phyloP scores from a whole-genome alignment of 2,888 invertebrate genomes.

The Neoaliturus tenellus region DNA sequence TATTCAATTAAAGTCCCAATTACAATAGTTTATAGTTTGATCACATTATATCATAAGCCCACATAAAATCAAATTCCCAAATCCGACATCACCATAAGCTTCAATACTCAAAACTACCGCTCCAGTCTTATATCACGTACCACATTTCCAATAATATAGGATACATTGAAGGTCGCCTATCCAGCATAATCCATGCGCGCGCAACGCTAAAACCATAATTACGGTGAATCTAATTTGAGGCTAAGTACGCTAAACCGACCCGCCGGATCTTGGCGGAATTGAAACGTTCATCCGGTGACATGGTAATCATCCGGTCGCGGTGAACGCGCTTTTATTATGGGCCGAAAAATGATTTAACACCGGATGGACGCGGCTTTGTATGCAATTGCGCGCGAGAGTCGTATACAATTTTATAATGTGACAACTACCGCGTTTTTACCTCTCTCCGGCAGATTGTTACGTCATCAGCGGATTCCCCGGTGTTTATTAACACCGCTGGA shows the following conservation, averaged over 20 bases:
- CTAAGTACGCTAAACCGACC: background rate
- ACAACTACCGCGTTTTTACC: slow-evolving; percentile 37
- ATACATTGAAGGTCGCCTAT: background rate
- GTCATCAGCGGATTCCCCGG: slow-evolving; percentile 46
- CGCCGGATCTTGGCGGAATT: slow-evolving; percentile 15
- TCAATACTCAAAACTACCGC: background rate
- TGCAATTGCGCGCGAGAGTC: slow-evolving; percentile 26
- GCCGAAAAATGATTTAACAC: slow-evolving; percentile 44
- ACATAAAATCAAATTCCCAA: too few species aligned
- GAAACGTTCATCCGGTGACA: slow-evolving; percentile 46
- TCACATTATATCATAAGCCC: too few species aligned
- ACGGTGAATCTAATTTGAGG: slow-evolving; percentile 22
- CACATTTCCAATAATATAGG: slow-evolving; percentile 4
- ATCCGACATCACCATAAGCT: too few species aligned
- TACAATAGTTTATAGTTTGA: too few species aligned
- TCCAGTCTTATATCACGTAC: slow-evolving; percentile 22
- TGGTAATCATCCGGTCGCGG: slow-evolving; percentile 17
- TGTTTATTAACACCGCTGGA: slow-evolving; percentile 46
- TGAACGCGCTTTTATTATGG: slow-evolving; percentile 19
- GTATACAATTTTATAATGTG: slow-evolving; percentile 45
- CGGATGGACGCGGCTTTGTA: slow-evolving; percentile 22
- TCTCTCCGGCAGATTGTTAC: slow-evolving; percentile 45
- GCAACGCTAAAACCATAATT: slow-evolving; percentile 19
- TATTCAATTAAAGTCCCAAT: too few species aligned
- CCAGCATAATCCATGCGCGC: background rate